phyloP scores from a whole-genome alignment of 2,888 invertebrate genomes.

The Drosophila histrio region DNA sequence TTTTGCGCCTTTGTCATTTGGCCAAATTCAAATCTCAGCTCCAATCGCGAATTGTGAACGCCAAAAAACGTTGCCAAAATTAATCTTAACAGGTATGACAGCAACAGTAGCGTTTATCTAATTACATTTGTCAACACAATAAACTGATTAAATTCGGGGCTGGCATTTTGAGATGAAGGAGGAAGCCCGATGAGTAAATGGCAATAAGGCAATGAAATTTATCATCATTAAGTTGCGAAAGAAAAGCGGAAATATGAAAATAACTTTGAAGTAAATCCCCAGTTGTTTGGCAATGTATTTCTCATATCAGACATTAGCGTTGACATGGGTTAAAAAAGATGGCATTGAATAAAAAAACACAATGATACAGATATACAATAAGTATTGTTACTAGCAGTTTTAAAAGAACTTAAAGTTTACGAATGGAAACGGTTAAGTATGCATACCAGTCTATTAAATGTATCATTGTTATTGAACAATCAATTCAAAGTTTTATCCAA shows the following conservation, averaged over 20 bases:
- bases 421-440: too few relatives aligned
- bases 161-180: neutral
- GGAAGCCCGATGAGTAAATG: conserved; percentile 17
- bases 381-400: too few relatives aligned
- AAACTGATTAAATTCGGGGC: conserved; percentile 52
- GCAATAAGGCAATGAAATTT: conserved; percentile 46
- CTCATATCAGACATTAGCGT: conserved; percentile 14
- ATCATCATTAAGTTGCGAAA: conserved; percentile 61
- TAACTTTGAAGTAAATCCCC: conserved; percentile 7
- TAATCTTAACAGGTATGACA: conserved; percentile 37
- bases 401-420: too few relatives aligned
- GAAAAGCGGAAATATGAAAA: conserved; percentile 24
- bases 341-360: too few relatives aligned
- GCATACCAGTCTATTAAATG: too few relatives aligned
- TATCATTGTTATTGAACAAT: too few relatives aligned
- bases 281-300: neutral
- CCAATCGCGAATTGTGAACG: conserved; percentile 9
- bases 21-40: conserved; percentile 14
- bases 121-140: conserved; percentile 65
- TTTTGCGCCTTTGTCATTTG: conserved; percentile 11
- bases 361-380: too few relatives aligned
- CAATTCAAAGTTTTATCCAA: too few relatives aligned
- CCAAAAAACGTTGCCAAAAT: conserved; percentile 27
- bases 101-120: conserved; percentile 40
- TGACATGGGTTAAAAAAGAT: too few relatives aligned